Evolutionary conservation across 1,140 invertebrate species (phyloP), one percentile per base, ranked within the genome.

Genomic region (Philaenus spumarius): DNA sequence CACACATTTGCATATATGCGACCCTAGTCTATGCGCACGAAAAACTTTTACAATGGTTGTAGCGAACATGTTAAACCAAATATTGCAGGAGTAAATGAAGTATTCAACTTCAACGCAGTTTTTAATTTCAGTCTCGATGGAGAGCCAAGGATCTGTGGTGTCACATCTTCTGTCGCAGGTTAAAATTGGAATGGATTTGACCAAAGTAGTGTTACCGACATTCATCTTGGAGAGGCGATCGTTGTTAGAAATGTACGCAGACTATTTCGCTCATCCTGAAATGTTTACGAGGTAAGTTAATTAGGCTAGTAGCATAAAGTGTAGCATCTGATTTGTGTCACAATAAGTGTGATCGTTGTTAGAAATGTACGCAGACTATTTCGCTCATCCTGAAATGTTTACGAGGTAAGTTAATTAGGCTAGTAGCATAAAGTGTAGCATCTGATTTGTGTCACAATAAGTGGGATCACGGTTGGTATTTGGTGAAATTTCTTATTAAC

Each of bases 311-410:
- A n/a, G n/a, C n/a, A n/a, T n/a, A n/a, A n/a, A n/a, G n/a, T n/a
- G n/a, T n/a, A n/a, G n/a, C n/a, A n/a, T n/a, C n/a, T n/a, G n/a
- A n/a, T n/a, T n/a, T n/a, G n/a, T n/a, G n/a, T n/a, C n/a, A n/a
- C n/a, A n/a, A n/a, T n/a, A n/a, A n/a, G n/a, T n/a, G 64, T 80
- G 95, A 60, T 98, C 95, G 1, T 80, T 98, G 35, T 76, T 98
- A 37, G 96, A 98, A 76, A 98, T 97, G 90, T 95, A 98, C 71
- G 91, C 94, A 14, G 95, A 98, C 78, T 98, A 96, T 71, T 98
- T 98, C 78, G 93, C 95, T 20, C 95, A 98, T 81, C 92, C 94
- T 1, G 93, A 98, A 75, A 82, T 97, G 66, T 94, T 99, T 74
- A 81, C 95, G 58, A 90, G 86, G 95, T 97, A 78, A 78, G 79